Conservation (phyloP, 2,888 invertebrate species). For the Drosophila nigritarsus region DNA sequence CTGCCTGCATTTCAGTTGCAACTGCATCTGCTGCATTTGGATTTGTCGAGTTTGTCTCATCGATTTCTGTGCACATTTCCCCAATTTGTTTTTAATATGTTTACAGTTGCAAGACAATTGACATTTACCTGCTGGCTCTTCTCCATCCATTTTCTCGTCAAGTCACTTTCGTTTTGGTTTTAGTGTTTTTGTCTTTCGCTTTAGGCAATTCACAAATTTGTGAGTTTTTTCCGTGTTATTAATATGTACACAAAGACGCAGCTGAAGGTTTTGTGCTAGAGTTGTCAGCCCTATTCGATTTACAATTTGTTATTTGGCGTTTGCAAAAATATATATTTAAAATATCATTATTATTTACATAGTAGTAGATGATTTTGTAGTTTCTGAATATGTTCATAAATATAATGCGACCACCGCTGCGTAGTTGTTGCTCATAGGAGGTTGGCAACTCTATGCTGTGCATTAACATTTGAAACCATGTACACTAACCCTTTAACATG, state of each 20-base stretch:
- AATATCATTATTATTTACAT: not conserved
- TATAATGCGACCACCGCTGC: not conserved
- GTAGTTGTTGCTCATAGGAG: conserved; percentile 7
- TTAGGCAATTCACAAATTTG: not conserved
- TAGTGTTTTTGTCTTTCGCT: not conserved
- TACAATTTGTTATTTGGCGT: not conserved
- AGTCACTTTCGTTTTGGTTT: conserved; percentile 9
- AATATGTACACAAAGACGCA: conserved; percentile 54
- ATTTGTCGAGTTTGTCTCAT: conserved; percentile 33
- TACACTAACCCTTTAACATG: conserved; percentile 33
- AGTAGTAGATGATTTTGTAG: not conserved
- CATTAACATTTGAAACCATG: conserved; percentile 30
- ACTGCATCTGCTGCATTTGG: conserved; percentile 11
- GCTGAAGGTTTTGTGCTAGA: conserved; percentile 43
- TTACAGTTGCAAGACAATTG: not conserved
- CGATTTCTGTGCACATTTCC: conserved; percentile 53
- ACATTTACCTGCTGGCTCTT: conserved; percentile 58
- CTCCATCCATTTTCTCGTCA: conserved; percentile 59
- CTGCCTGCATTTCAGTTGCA: conserved; percentile 19
- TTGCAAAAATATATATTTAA: not conserved
- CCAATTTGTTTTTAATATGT: not conserved
- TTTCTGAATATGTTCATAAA: not conserved
- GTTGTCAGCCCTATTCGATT: conserved; percentile 29
- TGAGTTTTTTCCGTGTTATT: conserved; percentile 33
- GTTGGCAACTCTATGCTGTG: conserved; percentile 24